These are phyloP conservation scores for Ascidia mentula DNA, from an alignment of 23 tunicate species.

Conservation along the genomic window DNA sequence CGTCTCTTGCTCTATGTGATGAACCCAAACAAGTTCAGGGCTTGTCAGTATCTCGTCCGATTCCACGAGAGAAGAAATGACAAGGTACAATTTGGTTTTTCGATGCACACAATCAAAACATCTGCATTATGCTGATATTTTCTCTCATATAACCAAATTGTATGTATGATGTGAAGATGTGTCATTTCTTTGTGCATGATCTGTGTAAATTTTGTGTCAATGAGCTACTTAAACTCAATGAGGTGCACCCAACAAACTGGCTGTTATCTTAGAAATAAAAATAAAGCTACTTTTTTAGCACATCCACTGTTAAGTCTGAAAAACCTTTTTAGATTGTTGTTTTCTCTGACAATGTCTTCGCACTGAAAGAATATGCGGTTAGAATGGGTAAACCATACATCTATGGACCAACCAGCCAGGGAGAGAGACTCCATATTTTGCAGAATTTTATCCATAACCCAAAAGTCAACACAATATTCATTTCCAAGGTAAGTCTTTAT, in stretches of 20 bases:
- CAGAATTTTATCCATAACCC: conserved; percentile 98
- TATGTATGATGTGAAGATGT: too few relatives aligned
- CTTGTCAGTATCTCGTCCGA: conserved; percentile 93
- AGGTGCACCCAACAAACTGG: too few relatives aligned
- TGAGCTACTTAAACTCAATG: too few relatives aligned
- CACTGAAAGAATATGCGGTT: conserved; percentile 92
- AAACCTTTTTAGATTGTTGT: conserved; percentile 93
- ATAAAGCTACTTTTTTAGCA: background rate
- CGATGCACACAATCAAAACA: too few relatives aligned
- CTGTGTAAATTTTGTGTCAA: too few relatives aligned
- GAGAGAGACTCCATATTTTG: conserved; percentile 90
- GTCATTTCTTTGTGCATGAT: too few relatives aligned
- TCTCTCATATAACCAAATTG: too few relatives aligned
- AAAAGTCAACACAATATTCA: conserved; percentile 94
- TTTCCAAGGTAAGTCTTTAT: conserved; percentile 64
- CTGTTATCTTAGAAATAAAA: background rate
- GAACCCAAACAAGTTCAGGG: conserved; percentile 99
- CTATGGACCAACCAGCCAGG: conserved; percentile 95
- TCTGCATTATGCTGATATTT: too few relatives aligned
- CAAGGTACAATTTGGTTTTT: too few relatives aligned
- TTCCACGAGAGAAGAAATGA: conserved; percentile 97
- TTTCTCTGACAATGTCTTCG: conserved; percentile 99
- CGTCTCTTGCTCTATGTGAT: conserved; percentile 95
- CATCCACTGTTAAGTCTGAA: background rate
- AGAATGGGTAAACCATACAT: conserved; percentile 98